Evolutionary conservation across 2,888 invertebrate species (phyloP), one percentile per base, ranked within the genome.

Genomic region (Eristalinus sepulchralis): DNA sequence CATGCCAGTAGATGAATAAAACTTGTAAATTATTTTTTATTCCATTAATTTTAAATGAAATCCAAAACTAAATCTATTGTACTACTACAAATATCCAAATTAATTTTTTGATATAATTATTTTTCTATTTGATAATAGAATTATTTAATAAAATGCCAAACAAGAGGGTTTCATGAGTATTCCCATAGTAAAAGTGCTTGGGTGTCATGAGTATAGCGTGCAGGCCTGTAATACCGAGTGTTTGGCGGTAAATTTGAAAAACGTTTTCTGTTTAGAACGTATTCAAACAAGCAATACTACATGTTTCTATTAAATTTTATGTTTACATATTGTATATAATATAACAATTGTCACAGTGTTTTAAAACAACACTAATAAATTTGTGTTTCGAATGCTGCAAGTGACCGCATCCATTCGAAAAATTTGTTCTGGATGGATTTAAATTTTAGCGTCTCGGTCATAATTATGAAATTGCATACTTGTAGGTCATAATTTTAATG

Each of bases 91-190:
- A 84, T 70, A 82, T 78, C 66, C 9, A 81, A 20, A 34, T 53
- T 72, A 88, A 88, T 79, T 89, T 89, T 89, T 89, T 83, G 39
- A 76, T 72, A 88, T 79, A 81, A 86, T 70, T 89, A 47, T 31
- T 63, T 85, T 75, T 1, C 0, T 3, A 77, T 60, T 90, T 39
- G 39, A 89, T 90, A 92, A 91, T 92, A 93, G 91, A 79, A 85
- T 66, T 83, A 33, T 77, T 78, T 55, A n/a, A 66, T 34, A 90
- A 90, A 88, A 90, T 90, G 91, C 90, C 89, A 90, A 89, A 90
- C 92, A 89, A 94, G 95, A 95, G 95, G 95, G 95, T 94, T 95
- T 94, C 94, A 94, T 95, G 95, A 95, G 94, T 94, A 93, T 93
- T 91, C 90, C 91, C 90, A 92, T 91, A 91, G 90, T 91, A 92